phyloP scores from a whole-genome alignment of 2,113 vertebrate genomes.

The Megaceryle maxima region DNA sequence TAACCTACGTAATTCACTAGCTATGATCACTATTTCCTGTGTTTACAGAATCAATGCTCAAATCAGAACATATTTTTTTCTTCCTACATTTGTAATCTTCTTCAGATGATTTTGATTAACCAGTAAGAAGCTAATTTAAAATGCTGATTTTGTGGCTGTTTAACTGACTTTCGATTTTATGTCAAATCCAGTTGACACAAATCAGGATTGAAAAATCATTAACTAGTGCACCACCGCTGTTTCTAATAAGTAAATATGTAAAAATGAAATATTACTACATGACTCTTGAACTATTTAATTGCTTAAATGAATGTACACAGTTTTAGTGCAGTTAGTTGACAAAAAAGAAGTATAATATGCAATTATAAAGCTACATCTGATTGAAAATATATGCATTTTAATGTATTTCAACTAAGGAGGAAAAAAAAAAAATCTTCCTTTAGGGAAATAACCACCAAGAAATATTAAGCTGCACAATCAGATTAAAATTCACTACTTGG shows the following conservation, averaged over 20 bases:
- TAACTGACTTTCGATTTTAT: neutral
- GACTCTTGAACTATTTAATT: neutral
- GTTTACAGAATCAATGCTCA: neutral
- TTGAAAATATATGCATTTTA: neutral
- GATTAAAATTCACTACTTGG: conserved; percentile 3
- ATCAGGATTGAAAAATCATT: neutral
- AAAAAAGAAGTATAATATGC: neutral
- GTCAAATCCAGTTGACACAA: neutral
- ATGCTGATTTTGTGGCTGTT: neutral
- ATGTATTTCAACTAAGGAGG: neutral
- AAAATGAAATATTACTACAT: neutral
- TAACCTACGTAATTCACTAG: rapidly evolving
- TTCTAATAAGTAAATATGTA: neutral
- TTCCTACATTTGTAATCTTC: neutral
- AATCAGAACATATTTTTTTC: neutral
- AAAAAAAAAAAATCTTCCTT: neutral
- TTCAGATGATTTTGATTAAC: neutral
- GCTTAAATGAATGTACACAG: neutral
- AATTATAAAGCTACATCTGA: neutral
- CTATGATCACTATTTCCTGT: neutral
- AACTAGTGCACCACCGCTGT: neutral
- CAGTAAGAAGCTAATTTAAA: neutral
- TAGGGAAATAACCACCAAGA: neutral
- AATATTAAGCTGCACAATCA: neutral
- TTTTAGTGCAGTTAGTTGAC: neutral